phyloP scores from a whole-genome alignment of 23 tunicate genomes.

The Diplosoma virens region DNA sequence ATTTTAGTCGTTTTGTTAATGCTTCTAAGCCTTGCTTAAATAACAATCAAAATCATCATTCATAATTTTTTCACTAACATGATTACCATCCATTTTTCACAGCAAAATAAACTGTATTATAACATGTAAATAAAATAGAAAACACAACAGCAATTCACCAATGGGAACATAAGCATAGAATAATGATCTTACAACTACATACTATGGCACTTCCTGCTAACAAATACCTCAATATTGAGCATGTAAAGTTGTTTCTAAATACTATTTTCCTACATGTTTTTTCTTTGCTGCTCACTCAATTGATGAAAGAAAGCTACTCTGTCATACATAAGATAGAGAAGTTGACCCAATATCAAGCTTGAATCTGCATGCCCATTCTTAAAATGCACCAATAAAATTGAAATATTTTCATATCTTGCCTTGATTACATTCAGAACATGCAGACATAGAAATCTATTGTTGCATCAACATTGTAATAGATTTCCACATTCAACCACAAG shows the following conservation, averaged over 20 bases:
- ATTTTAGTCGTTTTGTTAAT: background rate
- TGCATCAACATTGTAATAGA: background rate
- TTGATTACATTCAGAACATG: background rate
- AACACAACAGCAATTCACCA: too few species aligned
- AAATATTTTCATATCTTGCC: background rate
- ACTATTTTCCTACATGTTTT: background rate
- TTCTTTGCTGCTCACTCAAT: background rate
- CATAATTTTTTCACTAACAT: too few species aligned
- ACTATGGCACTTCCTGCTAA: background rate
- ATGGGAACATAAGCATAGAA: too few species aligned
- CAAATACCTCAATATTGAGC: background rate
- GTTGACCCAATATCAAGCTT: background rate
- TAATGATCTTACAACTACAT: too few species aligned
- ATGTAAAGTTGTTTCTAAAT: background rate
- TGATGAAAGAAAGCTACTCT: background rate
- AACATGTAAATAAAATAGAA: too few species aligned
- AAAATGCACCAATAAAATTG: too few species aligned
- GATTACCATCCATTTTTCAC: too few species aligned
- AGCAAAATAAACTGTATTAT: too few species aligned
- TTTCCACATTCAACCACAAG: background rate
- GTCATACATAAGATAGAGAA: background rate
- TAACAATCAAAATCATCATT: too few species aligned
- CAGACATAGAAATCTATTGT: background rate
- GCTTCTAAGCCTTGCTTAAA: background rate
- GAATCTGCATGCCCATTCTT: too few species aligned